These are phyloP conservation scores for Gymnarchus niloticus DNA, from an alignment of 2,113 vertebrate genomes.

Conservation along the genomic window DNA sequence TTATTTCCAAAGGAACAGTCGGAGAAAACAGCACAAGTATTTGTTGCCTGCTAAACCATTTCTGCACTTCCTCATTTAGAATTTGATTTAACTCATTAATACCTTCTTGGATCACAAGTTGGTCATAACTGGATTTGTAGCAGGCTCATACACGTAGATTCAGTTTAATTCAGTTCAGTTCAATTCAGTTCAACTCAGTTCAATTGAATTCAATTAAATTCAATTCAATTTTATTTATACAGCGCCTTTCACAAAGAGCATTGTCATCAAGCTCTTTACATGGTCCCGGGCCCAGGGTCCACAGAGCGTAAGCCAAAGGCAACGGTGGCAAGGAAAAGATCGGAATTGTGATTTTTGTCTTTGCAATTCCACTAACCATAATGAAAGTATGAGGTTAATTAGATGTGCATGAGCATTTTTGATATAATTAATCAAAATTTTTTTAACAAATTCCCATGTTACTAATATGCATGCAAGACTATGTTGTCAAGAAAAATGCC, in stretches of 20 bases:
- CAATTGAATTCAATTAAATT: too few relatives aligned
- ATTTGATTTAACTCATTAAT: conserved; percentile 38
- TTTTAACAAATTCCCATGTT: not conserved
- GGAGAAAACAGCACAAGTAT: conserved; percentile 64
- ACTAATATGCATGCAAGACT: not conserved
- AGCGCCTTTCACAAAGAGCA: too few relatives aligned
- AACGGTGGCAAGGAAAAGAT: too few relatives aligned
- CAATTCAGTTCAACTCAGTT: too few relatives aligned
- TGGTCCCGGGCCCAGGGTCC: too few relatives aligned
- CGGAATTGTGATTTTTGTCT: too few relatives aligned
- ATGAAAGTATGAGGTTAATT: not conserved
- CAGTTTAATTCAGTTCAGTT: too few relatives aligned
- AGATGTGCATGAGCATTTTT: not conserved
- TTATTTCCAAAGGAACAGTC: conserved; percentile 43
- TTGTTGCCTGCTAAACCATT: conserved; percentile 59
- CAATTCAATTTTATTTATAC: too few relatives aligned
- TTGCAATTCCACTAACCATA: not conserved
- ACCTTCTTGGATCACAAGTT: not conserved
- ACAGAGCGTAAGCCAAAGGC: too few relatives aligned
- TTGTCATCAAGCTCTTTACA: too few relatives aligned
- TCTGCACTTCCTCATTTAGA: conserved; percentile 54
- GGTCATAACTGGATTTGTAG: not conserved
- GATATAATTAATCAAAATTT: too few relatives aligned
- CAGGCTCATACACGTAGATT: not conserved
- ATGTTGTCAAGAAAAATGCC: not conserved